Conservation (phyloP, 2,797 vertebrate genomes). For the Momotus momota region DNA sequence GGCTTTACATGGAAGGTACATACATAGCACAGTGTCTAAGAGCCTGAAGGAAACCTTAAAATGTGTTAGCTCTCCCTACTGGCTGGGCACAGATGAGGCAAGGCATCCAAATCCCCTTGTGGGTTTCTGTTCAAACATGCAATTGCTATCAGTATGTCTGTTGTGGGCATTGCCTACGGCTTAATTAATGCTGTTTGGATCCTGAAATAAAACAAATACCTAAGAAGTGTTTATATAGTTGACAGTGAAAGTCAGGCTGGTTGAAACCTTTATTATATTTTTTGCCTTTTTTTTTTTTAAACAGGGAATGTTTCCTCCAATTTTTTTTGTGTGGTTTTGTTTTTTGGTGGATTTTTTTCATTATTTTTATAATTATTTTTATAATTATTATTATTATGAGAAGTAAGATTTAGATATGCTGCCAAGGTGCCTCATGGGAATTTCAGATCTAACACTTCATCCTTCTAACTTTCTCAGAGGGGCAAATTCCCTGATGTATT, state of each 20-base stretch:
- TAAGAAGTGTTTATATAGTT: neutral
- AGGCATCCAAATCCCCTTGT: neutral
- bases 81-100: neutral
- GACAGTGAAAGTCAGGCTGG: neutral
- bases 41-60: neutral
- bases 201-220: neutral
- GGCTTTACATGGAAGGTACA: neutral
- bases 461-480: neutral
- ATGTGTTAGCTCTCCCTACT: neutral
- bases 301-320: neutral
- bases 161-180: neutral
- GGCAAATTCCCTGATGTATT: neutral
- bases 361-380: neutral
- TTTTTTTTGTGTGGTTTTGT: neutral
- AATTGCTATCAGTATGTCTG: neutral
- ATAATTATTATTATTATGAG: neutral
- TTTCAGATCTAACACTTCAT: neutral
- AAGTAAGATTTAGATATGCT: neutral
- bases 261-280: neutral
- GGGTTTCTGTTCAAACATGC: neutral
- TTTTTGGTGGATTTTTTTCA: fast-evolving
- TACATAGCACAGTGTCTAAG: neutral
- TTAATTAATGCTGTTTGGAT: neutral
- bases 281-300: neutral
- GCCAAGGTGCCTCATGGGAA: neutral